Evolutionary conservation across 2,888 invertebrate species (phyloP), one percentile per base, ranked within the genome.

Genomic region (Andrena dorsata): DNA sequence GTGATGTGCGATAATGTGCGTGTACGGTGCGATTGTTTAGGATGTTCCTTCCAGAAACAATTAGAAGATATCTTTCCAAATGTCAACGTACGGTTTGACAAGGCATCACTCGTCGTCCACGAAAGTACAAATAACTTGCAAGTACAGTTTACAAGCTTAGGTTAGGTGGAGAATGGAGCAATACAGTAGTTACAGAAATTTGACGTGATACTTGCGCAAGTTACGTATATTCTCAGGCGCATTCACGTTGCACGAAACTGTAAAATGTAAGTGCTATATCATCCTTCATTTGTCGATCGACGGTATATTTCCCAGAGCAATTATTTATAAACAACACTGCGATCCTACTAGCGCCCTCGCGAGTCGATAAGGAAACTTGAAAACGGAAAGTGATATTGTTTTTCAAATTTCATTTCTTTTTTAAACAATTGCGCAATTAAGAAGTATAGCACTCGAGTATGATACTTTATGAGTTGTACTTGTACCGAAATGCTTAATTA

Each of bases 91-190:
- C 58, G 60, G 53, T 16, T 81, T 64, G 53, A 74, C 70, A 71
- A 56, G 53, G 47, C 32, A 51, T 8, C 23, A 66, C 7, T 72
- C 13, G 10, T 70, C 10, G 13, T 26, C 13, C 26, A 28, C 61
- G 26, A 74, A 73, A 76, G 47, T 71, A 74, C 51, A 74, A 61
- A 61, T 13, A 76, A 56, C 41, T 64, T 76, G 58, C 53, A 71
- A 72, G 66, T 79, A 74, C 60, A 79, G 68, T 74, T 26, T 49
- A 6, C 51, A 68, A 13, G 26, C 65, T 56, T 80, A 76, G 85
- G 80, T 85, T 76, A 80, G 16, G 60, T 28, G 56, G 7, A n/a
- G 7, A 49, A 30, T 23, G 26, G 1, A 63, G 26, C 49, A 63
- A 35, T 53, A 20, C 66, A 58, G 70, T 63, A 20, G 6, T 61